Evolutionary conservation across 2,113 vertebrate species (phyloP).

Genomic region (Electrona antarctica): DNA sequence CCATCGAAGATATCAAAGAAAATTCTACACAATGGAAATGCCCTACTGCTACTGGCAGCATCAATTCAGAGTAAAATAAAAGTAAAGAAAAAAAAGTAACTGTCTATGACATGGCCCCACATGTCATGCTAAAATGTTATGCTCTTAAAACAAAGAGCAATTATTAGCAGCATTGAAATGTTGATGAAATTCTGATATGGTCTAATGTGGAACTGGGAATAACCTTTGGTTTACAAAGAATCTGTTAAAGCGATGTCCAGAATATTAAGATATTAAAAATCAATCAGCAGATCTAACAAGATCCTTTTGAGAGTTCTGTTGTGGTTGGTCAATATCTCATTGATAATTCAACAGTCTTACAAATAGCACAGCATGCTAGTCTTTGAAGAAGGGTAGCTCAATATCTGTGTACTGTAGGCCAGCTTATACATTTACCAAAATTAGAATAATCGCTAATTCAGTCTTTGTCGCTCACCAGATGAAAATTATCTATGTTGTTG

Average conservation of each 20-base stretch:
- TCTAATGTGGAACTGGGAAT: background rate
- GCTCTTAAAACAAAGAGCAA: too few relatives aligned
- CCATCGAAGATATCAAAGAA: too few relatives aligned
- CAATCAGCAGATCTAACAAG: slow-evolving; percentile 3
- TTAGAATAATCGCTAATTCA: too few relatives aligned
- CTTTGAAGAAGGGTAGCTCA: background rate
- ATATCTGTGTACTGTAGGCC: background rate
- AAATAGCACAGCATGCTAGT: background rate
- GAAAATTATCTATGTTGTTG: background rate
- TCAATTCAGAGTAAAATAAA: too few relatives aligned
- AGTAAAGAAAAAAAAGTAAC: too few relatives aligned
- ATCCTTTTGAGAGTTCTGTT: background rate
- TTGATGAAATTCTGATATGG: background rate
- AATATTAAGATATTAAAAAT: background rate
- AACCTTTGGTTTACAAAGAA: background rate
- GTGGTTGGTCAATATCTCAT: slow-evolving; percentile 9
- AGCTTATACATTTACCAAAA: background rate
- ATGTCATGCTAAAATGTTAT: too few relatives aligned
- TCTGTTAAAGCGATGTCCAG: too few relatives aligned
- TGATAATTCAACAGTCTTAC: slow-evolving; percentile 36
- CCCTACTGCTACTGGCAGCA: too few relatives aligned
- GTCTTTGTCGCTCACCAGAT: background rate
- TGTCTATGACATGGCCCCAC: too few relatives aligned
- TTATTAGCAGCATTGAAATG: background rate
- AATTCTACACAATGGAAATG: too few relatives aligned